Conservation (phyloP, 2,888 invertebrate species). For the Diarsia rubi region DNA sequence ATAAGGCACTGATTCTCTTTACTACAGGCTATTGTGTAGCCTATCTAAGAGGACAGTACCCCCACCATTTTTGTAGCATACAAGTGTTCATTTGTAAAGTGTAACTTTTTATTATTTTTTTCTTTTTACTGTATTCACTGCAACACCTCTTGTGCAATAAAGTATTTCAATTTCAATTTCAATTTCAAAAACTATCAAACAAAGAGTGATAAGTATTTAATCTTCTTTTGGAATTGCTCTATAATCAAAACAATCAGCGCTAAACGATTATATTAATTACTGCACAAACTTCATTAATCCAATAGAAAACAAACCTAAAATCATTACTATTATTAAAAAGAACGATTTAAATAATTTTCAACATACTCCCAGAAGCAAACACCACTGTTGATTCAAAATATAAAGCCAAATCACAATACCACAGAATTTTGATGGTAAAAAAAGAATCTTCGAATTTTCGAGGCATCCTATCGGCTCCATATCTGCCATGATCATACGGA, state of each 20-base stretch:
- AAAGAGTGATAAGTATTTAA: constrained; percentile 14
- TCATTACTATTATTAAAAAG: constrained; percentile 28
- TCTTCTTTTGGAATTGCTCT: not conserved
- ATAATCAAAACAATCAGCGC: not conserved
- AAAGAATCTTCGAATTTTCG: constrained; percentile 45
- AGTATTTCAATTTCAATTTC: too few species aligned
- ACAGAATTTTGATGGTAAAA: constrained; percentile 3
- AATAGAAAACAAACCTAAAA: constrained; percentile 20
- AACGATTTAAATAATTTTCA: constrained; percentile 39
- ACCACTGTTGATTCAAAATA: constrained; percentile 44
- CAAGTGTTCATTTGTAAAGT: too few species aligned
- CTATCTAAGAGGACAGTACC: too few species aligned
- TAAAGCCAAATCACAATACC: constrained; percentile 42
- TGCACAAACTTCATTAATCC: constrained; percentile 28
- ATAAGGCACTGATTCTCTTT: too few species aligned
- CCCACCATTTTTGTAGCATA: too few species aligned
- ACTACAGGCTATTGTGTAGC: too few species aligned
- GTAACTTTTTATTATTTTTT: too few species aligned
- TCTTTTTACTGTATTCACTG: too few species aligned
- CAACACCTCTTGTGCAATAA: too few species aligned
- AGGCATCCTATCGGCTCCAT: constrained; percentile 71
- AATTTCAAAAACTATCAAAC: not conserved
- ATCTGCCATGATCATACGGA: constrained; percentile 80
- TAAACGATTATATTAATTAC: constrained; percentile 39
- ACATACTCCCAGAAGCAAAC: constrained; percentile 40